Base-by-base conservation (phyloP, 2,888 invertebrate genomes). In the Sinhomidia bicolor region DNA sequence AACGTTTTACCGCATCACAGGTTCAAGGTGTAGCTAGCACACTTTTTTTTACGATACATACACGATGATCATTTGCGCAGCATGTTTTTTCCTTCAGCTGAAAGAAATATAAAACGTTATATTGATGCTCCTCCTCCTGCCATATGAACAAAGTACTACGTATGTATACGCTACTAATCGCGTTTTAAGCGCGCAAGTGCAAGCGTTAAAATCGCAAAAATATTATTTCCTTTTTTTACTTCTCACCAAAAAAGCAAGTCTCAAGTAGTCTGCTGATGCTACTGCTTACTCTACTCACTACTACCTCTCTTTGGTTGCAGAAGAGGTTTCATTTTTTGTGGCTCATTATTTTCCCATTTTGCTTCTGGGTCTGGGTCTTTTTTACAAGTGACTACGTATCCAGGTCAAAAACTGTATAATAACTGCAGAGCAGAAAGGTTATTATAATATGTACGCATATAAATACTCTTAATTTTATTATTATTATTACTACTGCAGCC, bases 361-460 rank as follows among this genome's bases (percentile, higher is more conserved):
- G 54, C 86, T 86, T 86, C 80, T 86, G 86, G 86, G 86, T 86
- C 86, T 86, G 86, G 86, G 86, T 86, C 80, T 71, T 71, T 65
- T 20, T 12, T 71, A 57, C 80, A 85, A 29, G 54, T 80, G 57
- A 44, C 29, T 74, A 23, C 32, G 17, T 86, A 86, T 86, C 54
- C 54, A 80, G 86, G 86, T 86, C 86, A 86, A 71, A 68, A 65
- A 65, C 65, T 65, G 32, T 36, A 14, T 65, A 36, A 74, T 36
- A 65, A 65, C 6, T 1, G 10, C 12, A 14, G 23, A 44, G n/a
- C n/a, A n/a, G n/a, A n/a, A n/a, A n/a, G n/a, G n/a, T n/a, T 10
- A 74, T 54, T 54, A 47, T 4, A 41, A 44, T 51, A 14, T 10
- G 26, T n/a, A n/a, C n/a, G n/a, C n/a, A n/a, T n/a, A 29, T 62